These are phyloP conservation scores for Lordiphosa andalusiaca DNA, from an alignment of 2,888 invertebrate genomes.

Conservation along the genomic window DNA sequence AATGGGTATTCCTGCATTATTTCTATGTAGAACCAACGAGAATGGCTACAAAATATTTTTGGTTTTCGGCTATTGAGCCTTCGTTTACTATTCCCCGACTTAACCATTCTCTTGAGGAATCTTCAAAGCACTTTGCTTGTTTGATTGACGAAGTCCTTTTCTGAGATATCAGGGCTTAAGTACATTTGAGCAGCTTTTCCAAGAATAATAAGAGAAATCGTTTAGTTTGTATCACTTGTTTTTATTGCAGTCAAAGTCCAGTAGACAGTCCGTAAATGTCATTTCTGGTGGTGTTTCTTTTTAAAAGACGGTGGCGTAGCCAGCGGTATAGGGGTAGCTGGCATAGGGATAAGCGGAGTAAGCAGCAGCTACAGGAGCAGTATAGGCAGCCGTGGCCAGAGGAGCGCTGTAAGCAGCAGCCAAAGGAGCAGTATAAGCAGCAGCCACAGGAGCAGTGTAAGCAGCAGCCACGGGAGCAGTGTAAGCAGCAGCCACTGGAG, in stretches of 20 bases:
- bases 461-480: conserved; percentile 52
- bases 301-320: conserved; percentile 68
- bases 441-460: conserved; percentile 65
- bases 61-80: too few relatives aligned
- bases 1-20: too few relatives aligned
- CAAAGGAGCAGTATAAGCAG: conserved; percentile 58
- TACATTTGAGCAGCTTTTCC: neutral
- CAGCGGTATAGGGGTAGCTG: conserved; percentile 42
- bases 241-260: conserved; percentile 18
- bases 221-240: neutral
- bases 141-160: too few relatives aligned
- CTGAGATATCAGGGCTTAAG: neutral
- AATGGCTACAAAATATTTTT: too few relatives aligned
- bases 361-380: conserved; percentile 65
- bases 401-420: conserved; percentile 57
- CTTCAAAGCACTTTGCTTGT: too few relatives aligned
- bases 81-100: too few relatives aligned
- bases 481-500: conserved; percentile 51
- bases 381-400: conserved; percentile 52
- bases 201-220: neutral
- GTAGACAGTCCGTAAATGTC: conserved; percentile 1
- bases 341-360: conserved; percentile 53
- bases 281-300: neutral
- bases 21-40: too few relatives aligned
- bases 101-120: too few relatives aligned